Evolutionary conservation across 92 coral and sea anemone species (phyloP), one percentile per base, ranked within the genome.

Genomic region (Virgularia gustaviana): DNA sequence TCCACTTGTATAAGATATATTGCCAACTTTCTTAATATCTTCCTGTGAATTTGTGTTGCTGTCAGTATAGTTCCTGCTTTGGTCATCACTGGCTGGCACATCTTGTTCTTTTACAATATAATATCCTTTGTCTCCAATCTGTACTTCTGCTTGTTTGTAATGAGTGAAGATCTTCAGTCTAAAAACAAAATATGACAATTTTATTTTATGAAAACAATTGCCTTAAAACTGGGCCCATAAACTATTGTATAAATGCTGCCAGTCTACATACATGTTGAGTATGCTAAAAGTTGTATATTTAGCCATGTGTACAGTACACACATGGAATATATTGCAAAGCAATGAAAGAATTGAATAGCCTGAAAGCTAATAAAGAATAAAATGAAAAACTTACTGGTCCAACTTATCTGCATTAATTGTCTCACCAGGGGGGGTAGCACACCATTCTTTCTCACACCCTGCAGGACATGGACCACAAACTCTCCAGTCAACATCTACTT

Each of bases 121-220:
- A 66, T 88, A 92, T 29, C 96, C 96, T 71, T 92, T 92, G 63
- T 92, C 98, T 31, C 98, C 98, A 65, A 92, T 85, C 71, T 92
- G 98, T 63, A 92, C 78, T 71, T 84, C 88, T 23, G 96, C 96
- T 64, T 92, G 92, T 16, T 85, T 84, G 59, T 77, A 86, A 72
- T 89, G 95, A 70, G 89, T 81, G 39, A 89, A 88, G 51, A 89
- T 87, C 42, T 79, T 72, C 36, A 91, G 64, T 36, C 97, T 91
- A 60, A 4, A 60, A 18, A 6, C 0, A 38, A 23, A 47, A n/a
- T 9, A n/a, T n/a, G n/a, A n/a, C n/a, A n/a, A n/a, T n/a, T n/a
- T n/a, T n/a, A n/a, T n/a, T n/a, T n/a, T n/a, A n/a, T 22, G 16
- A 28, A 39, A 39, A 0, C 3, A 57, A 24, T 7, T 6, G 13